These are phyloP conservation scores for Elanus axillaris DNA, from an alignment of 2,113 vertebrate genomes.

Conservation along the genomic window DNA sequence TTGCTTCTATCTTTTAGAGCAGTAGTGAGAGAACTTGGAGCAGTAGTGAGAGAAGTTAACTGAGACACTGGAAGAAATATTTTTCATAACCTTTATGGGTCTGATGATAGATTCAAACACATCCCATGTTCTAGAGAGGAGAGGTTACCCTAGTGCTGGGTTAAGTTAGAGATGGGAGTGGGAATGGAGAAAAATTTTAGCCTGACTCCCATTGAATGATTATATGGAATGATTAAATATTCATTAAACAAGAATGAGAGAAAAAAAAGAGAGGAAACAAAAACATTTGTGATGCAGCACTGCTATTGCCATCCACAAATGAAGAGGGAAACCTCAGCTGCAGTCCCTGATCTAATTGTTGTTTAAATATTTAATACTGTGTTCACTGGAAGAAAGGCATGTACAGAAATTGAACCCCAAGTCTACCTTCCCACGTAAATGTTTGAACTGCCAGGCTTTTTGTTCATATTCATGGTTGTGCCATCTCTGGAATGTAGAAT, in stretches of 20 bases:
- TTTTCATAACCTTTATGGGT: neutral
- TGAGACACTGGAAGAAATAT: neutral
- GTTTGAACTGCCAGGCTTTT: neutral
- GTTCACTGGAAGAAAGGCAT: neutral
- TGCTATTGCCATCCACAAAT: neutral
- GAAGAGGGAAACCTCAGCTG: neutral
- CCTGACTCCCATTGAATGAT: neutral
- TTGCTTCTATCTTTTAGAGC: neutral
- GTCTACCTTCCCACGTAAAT: neutral
- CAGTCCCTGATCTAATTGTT: slow-evolving; percentile 1
- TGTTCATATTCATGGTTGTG: neutral
- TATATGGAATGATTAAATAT: neutral
- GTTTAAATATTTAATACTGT: slow-evolving; percentile 17
- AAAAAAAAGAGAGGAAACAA: neutral
- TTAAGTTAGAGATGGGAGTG: neutral
- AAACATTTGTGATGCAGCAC: neutral
- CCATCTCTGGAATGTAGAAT: neutral
- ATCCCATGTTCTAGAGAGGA: neutral
- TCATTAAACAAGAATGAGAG: neutral
- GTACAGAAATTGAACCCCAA: neutral
- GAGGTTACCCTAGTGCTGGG: neutral
- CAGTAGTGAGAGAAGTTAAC: neutral
- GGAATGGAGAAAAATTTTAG: neutral
- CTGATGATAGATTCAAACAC: neutral
- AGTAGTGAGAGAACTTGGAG: neutral